These are phyloP conservation scores for Fissipunctia ypsillon DNA, from an alignment of 2,888 invertebrate genomes.

Conservation along the genomic window DNA sequence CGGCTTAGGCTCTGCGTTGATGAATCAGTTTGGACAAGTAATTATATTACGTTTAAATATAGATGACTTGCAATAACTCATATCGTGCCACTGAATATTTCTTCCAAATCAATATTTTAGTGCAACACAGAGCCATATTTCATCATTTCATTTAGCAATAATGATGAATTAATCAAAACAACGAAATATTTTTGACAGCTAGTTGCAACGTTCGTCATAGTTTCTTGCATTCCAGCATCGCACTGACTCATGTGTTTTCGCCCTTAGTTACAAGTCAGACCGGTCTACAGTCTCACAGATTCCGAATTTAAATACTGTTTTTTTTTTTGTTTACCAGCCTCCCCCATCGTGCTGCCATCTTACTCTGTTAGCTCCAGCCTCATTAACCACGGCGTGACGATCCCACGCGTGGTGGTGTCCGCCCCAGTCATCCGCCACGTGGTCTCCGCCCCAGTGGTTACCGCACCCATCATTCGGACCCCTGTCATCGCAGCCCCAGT, in stretches of 20 bases:
- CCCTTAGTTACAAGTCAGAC: background rate
- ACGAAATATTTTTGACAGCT: too few relatives aligned
- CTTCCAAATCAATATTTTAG: too few relatives aligned
- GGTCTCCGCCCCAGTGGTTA: conserved; percentile 67
- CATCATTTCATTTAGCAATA: too few relatives aligned
- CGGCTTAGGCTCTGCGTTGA: too few relatives aligned
- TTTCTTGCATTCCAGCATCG: background rate
- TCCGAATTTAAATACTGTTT: background rate
- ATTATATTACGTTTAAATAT: too few relatives aligned
- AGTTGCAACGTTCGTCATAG: too few relatives aligned
- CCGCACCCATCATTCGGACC: conserved; percentile 70
- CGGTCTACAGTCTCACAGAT: background rate
- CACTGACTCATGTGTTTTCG: background rate
- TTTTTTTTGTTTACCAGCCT: conserved; percentile 47
- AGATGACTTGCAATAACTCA: too few relatives aligned
- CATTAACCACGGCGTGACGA: conserved; percentile 79
- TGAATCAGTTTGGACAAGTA: too few relatives aligned
- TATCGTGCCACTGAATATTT: too few relatives aligned
- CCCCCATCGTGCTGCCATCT: conserved; percentile 66
- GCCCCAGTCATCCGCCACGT: conserved; percentile 61
- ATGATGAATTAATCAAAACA: too few relatives aligned
- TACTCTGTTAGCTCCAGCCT: conserved; percentile 76
- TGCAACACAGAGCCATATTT: too few relatives aligned
- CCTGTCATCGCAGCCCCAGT: conserved; percentile 54
- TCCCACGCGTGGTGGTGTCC: conserved; percentile 71